Percentiles rank a stretch among this genome's conserved stretches.
phyloP scores from a whole-genome alignment of 2,113 vertebrate genomes.

The Coptodon rendalli region DNA sequence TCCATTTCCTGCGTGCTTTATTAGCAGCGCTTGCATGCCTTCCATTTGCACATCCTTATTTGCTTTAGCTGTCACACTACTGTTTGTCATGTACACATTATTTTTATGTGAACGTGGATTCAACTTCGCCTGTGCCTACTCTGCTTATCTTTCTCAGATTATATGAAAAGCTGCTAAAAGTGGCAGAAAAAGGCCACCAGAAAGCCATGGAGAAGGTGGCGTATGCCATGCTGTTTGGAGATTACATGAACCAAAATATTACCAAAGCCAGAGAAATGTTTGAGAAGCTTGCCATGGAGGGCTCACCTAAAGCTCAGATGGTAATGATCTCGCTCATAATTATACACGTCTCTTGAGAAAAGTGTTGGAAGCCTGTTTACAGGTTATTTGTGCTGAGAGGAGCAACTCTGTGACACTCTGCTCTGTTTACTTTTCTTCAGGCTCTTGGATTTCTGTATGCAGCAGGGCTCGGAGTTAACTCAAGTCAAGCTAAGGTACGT shows the following conservation, averaged over 20 bases:
- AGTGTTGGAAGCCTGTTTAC: background rate
- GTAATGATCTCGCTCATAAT: slow-evolving; percentile 58
- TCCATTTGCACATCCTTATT: slow-evolving; percentile 3
- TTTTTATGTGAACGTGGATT: background rate
- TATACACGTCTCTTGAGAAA: background rate
- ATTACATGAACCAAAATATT: slow-evolving; percentile 86
- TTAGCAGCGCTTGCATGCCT: background rate
- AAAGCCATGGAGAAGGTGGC: slow-evolving; percentile 95
- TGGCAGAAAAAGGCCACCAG: slow-evolving; percentile 85
- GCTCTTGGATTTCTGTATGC: slow-evolving; percentile 96
- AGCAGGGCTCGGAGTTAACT: slow-evolving; percentile 93
- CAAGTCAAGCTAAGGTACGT: slow-evolving; percentile 96
- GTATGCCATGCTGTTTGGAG: slow-evolving; percentile 91
- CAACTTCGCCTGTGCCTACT: background rate
- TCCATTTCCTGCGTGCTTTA: background rate
- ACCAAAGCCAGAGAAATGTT: slow-evolving; percentile 84
- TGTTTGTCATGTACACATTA: background rate
- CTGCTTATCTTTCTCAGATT: slow-evolving; percentile 69
- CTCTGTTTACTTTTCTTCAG: slow-evolving; percentile 57
- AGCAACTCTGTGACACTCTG: background rate
- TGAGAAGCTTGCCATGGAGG: slow-evolving; percentile 89
- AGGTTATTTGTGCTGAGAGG: background rate
- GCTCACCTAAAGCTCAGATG: slow-evolving; percentile 92
- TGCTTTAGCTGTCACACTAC: background rate
- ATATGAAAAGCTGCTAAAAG: slow-evolving; percentile 85